A percentile compares a stretch with the other conserved stretches of the same genome.
Evolutionary conservation across 2,797 vertebrate genomes (phyloP).

Genomic region (Clarias laeviceps): DNA sequence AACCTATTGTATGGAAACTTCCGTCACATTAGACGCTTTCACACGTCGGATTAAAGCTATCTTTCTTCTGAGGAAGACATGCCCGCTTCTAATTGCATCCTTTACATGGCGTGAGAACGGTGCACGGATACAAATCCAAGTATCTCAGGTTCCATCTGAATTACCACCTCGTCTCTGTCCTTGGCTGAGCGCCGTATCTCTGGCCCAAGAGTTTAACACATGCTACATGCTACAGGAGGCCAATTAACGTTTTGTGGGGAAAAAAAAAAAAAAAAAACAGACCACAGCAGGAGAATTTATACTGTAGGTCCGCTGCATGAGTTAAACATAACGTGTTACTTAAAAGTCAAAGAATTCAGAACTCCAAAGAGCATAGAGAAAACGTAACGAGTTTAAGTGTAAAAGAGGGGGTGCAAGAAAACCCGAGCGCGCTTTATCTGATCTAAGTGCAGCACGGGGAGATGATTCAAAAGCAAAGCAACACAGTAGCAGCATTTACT

Average conservation of each 20-base stretch:
- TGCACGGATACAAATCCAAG: background rate
- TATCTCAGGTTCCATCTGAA: background rate
- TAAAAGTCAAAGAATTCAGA: background rate
- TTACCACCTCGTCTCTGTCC: conserved; percentile 4
- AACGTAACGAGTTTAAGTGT: background rate
- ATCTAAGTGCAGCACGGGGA: conserved; percentile 13
- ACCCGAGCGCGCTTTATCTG: conserved; percentile 18
- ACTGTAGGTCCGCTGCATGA: background rate
- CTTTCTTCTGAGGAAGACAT: background rate
- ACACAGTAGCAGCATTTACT: background rate
- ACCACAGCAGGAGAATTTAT: conserved; percentile 5
- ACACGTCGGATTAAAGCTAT: background rate
- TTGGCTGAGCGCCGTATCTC: background rate
- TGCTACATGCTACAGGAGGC: background rate
- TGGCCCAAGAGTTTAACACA: background rate
- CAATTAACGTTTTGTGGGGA: conserved; percentile 11
- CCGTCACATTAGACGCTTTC: background rate
- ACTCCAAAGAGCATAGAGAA: background rate
- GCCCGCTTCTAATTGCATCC: background rate
- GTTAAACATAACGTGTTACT: background rate
- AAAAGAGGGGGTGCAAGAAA: background rate
- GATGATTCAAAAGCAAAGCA: conserved; percentile 5
- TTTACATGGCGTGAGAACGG: background rate
- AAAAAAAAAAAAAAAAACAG: background rate
- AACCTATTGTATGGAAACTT: background rate